Percentiles rank a stretch among this genome's conserved stretches.
phyloP scores from a whole-genome alignment of 2,113 vertebrate species.

The Chaenocephalus aceratus region DNA sequence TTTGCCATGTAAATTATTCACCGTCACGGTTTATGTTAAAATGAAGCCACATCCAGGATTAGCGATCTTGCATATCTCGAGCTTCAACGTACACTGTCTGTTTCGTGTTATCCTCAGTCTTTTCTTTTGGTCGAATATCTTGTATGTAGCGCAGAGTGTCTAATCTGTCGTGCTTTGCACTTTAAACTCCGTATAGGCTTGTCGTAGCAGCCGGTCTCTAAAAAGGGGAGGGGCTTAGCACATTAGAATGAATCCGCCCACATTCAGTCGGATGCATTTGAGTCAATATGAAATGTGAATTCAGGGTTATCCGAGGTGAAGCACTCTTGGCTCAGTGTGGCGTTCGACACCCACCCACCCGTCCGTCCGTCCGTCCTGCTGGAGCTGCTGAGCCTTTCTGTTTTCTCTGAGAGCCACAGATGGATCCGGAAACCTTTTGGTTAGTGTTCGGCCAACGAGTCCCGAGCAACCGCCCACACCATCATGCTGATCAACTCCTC shows the following conservation, averaged over 20 bases:
- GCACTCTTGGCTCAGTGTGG: conserved; percentile 19
- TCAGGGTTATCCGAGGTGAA: conserved; percentile 14
- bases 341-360: conserved; percentile 26
- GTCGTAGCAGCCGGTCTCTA: not conserved
- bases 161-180: too few species aligned
- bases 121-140: too few species aligned
- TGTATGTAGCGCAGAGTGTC: too few species aligned
- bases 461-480: conserved; percentile 13
- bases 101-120: too few species aligned
- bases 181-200: not conserved
- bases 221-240: not conserved
- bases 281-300: conserved; percentile 37
- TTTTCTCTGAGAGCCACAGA: conserved; percentile 20
- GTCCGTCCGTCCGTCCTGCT: not conserved
- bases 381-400: conserved; percentile 15
- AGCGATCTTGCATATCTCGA: too few species aligned
- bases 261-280: not conserved
- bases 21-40: too few species aligned
- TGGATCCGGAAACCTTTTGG: conserved; percentile 34
- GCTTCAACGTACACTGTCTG: too few species aligned
- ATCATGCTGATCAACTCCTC: conserved; percentile 31
- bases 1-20: too few species aligned
- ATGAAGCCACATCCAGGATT: too few species aligned
- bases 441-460: conserved; percentile 33
- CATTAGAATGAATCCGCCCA: conserved; percentile 12